phyloP scores from a whole-genome alignment of 2,797 vertebrate genomes.

The Rhinichthys osculus region DNA sequence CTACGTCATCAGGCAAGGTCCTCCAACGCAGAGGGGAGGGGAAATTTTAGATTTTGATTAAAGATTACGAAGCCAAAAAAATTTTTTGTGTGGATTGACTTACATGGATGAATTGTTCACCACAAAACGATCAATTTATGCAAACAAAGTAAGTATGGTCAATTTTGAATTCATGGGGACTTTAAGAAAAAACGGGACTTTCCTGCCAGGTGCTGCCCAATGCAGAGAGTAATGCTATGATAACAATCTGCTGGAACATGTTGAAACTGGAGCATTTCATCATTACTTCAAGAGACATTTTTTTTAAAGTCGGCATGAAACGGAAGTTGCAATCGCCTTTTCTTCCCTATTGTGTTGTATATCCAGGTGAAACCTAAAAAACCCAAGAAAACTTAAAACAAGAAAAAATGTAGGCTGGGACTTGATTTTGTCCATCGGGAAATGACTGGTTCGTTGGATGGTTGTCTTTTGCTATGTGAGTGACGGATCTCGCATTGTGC shows the following conservation, averaged over 20 bases:
- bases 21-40: too few species aligned
- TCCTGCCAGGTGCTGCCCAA: background rate
- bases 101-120: too few species aligned
- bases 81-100: too few species aligned
- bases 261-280: slow-evolving; percentile 6
- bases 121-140: too few species aligned
- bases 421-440: background rate
- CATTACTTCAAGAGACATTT: background rate
- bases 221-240: background rate
- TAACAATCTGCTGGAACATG: background rate
- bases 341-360: background rate
- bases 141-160: too few species aligned
- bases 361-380: background rate
- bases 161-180: too few species aligned
- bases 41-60: too few species aligned
- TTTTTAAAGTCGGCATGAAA: too few species aligned
- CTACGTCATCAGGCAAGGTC: too few species aligned
- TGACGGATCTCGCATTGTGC: background rate
- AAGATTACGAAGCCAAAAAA: too few species aligned
- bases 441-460: background rate
- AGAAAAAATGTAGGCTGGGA: background rate
- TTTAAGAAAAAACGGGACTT: background rate
- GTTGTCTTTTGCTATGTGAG: background rate
- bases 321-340: background rate
- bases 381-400: background rate